These are phyloP conservation scores for Xestobium rufovillosum DNA, from an alignment of 2,888 invertebrate genomes.

Conservation along the genomic window DNA sequence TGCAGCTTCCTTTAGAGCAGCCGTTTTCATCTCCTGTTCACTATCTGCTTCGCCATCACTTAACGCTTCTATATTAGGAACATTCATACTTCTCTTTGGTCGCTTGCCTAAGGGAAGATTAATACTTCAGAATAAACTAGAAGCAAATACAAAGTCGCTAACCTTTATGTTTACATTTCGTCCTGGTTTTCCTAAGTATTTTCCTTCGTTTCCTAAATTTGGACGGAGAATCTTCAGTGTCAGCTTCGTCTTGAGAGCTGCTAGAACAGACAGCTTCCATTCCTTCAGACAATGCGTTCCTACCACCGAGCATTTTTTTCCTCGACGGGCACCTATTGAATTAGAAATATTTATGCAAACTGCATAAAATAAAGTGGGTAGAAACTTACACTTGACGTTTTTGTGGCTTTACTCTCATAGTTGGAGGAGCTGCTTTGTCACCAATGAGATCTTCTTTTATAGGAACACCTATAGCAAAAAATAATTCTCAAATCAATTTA, in stretches of 20 bases:
- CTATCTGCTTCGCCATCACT: conserved; percentile 40
- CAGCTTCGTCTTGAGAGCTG: conserved; percentile 46
- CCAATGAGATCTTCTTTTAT: no score
- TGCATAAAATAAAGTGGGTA: no score
- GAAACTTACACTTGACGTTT: conserved; percentile 25
- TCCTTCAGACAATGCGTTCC: conserved; percentile 41
- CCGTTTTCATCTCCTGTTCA: conserved; percentile 36
- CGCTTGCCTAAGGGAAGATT: conserved; percentile 19
- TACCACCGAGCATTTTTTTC: conserved; percentile 44
- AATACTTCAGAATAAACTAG: no score
- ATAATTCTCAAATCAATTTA: conserved; percentile 6
- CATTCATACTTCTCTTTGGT: conserved; percentile 29
- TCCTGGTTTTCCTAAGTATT: conserved; percentile 54
- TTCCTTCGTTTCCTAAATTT: conserved; percentile 45
- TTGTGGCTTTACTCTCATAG: conserved; percentile 18
- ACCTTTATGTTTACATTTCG: conserved; percentile 47
- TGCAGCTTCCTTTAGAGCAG: conserved; percentile 32
- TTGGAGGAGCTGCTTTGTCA: no score
- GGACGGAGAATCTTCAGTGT: conserved; percentile 40
- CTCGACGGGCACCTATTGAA: conserved; percentile 47
- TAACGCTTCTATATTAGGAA: conserved; percentile 35
- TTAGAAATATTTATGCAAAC: no score
- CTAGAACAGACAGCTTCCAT: conserved; percentile 48
- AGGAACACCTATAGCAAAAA: neutral
- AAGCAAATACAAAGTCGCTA: no score